A percentile compares a stretch with the other conserved stretches of the same genome.
These are phyloP conservation scores for Coecobrya sp. DNA, from an alignment of 2,888 invertebrate species.

Conservation along the genomic window DNA sequence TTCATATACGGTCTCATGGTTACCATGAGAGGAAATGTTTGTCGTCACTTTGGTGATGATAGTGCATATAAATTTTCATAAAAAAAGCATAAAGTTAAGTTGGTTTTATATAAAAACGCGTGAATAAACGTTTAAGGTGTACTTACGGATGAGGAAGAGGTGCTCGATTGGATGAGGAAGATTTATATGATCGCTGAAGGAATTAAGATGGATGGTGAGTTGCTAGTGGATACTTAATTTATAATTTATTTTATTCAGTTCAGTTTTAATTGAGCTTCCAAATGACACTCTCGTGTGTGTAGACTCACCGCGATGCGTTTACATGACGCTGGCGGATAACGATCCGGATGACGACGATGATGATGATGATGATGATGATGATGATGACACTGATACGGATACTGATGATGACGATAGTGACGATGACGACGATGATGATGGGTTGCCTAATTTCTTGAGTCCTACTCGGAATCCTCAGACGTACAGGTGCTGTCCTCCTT, in stretches of 20 bases:
- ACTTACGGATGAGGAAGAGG: conserved; percentile 93
- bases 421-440: conserved; percentile 77
- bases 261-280: too few relatives aligned
- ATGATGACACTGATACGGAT: conserved; percentile 79
- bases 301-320: conserved; percentile 84
- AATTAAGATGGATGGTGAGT: conserved; percentile 80
- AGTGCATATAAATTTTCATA: too few relatives aligned
- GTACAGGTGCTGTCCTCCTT: conserved; percentile 83
- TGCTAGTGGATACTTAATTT: conserved; percentile 20
- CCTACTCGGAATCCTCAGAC: conserved; percentile 29
- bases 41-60: too few relatives aligned
- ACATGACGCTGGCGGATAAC: conserved; percentile 80
- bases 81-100: too few relatives aligned
- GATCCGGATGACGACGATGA: conserved; percentile 81
- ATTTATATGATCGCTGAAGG: conserved; percentile 82
- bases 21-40: too few relatives aligned
- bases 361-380: conserved; percentile 86
- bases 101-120: neutral
- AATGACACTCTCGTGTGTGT: neutral
- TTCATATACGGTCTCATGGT: too few relatives aligned
- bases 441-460: conserved; percentile 47
- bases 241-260: neutral
- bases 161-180: conserved; percentile 96
- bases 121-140: conserved; percentile 89
- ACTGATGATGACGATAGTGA: conserved; percentile 64